Evolutionary conservation across 2,888 invertebrate species (phyloP).

Genomic region (Dinocampus coccinellae): DNA sequence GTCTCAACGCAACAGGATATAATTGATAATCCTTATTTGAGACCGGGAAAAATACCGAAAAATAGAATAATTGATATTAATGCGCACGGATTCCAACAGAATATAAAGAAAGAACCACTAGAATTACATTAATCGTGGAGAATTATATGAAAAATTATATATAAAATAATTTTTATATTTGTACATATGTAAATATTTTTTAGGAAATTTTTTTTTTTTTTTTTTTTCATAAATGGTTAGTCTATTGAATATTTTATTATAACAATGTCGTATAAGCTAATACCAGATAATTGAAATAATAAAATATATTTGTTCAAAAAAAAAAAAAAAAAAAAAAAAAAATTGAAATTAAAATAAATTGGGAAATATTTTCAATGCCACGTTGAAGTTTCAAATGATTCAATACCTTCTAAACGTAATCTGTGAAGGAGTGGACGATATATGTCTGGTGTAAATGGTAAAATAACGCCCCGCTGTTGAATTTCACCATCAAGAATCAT

Average conservation of each 20-base stretch:
- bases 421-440: constrained; percentile 93
- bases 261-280: not conserved
- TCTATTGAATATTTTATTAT: not conserved
- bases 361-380: constrained; percentile 57
- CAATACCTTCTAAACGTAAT: constrained; percentile 87
- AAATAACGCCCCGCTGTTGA: constrained; percentile 91
- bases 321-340: no score
- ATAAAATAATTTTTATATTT: not conserved
- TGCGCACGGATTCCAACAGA: not conserved
- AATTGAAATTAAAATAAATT: not conserved
- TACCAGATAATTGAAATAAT: no score
- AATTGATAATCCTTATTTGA: constrained; percentile 66
- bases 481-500: constrained; percentile 99
- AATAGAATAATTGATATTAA: constrained; percentile 48
- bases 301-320: no score
- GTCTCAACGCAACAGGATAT: constrained; percentile 62
- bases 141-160: not conserved
- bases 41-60: constrained; percentile 69
- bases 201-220: not conserved
- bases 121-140: not conserved
- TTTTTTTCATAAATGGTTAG: not conserved
- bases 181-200: constrained; percentile 8
- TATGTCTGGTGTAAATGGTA: constrained; percentile 92
- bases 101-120: constrained; percentile 10
- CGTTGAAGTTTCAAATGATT: constrained; percentile 77